These are phyloP conservation scores for Sericinus montela DNA, from an alignment of 2,888 invertebrate species.

Conservation along the genomic window DNA sequence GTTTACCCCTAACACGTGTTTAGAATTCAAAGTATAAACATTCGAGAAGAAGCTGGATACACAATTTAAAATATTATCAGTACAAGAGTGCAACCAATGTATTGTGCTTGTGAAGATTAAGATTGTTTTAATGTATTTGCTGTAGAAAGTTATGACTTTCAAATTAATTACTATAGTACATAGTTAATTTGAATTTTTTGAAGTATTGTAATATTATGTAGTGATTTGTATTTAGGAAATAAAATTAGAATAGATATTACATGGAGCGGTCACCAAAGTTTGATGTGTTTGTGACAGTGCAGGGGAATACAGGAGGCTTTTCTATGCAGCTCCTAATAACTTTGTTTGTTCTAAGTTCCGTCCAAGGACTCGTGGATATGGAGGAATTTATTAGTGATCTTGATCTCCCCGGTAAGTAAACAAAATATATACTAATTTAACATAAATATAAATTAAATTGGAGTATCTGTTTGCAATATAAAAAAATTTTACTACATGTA, in stretches of 20 bases:
- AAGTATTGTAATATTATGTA: conserved; percentile 2
- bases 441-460: too few species aligned
- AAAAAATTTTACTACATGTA: too few species aligned
- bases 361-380: conserved; percentile 6
- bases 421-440: too few species aligned
- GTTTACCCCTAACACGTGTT: conserved; percentile 18
- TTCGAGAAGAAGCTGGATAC: not conserved
- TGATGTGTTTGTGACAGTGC: conserved; percentile 1
- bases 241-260: not conserved
- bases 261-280: conserved; percentile 3
- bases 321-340: conserved; percentile 3
- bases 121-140: not conserved
- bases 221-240: not conserved
- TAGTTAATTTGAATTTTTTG: not conserved
- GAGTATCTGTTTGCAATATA: too few species aligned
- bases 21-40: conserved; percentile 12
- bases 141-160: not conserved
- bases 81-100: not conserved
- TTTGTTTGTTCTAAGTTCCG: conserved; percentile 4
- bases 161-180: not conserved
- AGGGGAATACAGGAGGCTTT: not conserved
- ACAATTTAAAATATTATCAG: not conserved
- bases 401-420: conserved; percentile 15
- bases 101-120: not conserved
- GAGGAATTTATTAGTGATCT: conserved; percentile 15